Base-by-base conservation (phyloP, 2,797 vertebrate genomes). In the Xenentodon cancila region DNA sequence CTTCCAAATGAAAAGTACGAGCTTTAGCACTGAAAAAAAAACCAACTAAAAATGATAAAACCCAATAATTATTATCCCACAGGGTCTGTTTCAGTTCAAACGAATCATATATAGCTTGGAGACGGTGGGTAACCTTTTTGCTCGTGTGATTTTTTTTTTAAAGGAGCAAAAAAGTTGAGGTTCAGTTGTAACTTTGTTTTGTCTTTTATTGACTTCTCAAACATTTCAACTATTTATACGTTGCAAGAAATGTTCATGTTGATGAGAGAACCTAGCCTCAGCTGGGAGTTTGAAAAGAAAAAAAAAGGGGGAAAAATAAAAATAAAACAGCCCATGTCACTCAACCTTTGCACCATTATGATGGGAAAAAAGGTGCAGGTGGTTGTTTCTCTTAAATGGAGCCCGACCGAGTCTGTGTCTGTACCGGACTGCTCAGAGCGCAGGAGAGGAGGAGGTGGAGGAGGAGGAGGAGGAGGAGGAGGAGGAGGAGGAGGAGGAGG, bases 191-290 rank as follows among this genome's bases (percentile, higher is more conserved):
- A 40, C 37, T 40, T 40, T 37, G 9, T 40, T 40, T 40, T 15
- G 9, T 18, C 47, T 71, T 60, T 45, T 19, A 12, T 46, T 20
- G 13, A 75, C 54, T 73, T 79, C 64, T 57, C 58, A 17, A 47
- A 40, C 55, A 46, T 71, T 79, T 57, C 37, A 53, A 20, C 47
- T 68, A 71, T 72, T 80, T 71, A 73, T 65, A 63, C 49, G 59
- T 57, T 25, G 43, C 27, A 37, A 64, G 40, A 64, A 75, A 65
- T 57, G 50, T 68, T 37, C 49, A 49, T 19, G 30, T 42, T 56
- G 55, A 70, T 54, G 58, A 75, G 64, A 76, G 55, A 19, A 2
- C 0, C 32, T 57, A 37, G 71, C 56, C 60, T 53, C 46, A 30
- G 40, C 64, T 5, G 51, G 75, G 60, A 62, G 69, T 80, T 63